Evolutionary conservation across 2,888 invertebrate genomes (phyloP), one percentile per base, ranked within the genome.

Genomic region (Myopa testacea): DNA sequence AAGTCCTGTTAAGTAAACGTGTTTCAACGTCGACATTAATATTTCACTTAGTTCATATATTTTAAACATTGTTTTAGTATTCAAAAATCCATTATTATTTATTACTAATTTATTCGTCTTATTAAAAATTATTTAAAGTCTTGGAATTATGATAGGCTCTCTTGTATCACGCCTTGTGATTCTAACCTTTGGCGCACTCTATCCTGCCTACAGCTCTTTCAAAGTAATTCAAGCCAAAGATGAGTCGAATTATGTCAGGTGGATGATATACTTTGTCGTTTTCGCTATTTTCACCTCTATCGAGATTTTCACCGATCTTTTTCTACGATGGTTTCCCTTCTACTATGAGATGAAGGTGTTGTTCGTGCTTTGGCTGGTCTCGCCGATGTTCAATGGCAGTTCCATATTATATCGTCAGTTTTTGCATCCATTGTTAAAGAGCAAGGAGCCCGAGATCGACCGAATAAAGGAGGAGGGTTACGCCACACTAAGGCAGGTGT

Each of bases 221-320:
- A 98, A 98, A 91, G 98, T 97, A 85, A 96, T 98, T 81, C 94
- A 96, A 89, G 96, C 97, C 89, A 98, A 98, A 92, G 96, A 98
- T 90, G 95, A 96, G 81, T 96, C 96, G 88, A 97, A 97, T 94
- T 98, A 98, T 91, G 98, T 98, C 90, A 97, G 97, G 94, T 98
- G 98, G 98, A 97, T 98, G 96, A 98, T 98, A 97, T 98, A 98
- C 91, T 98, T 98, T 98, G 98, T 98, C 86, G 97, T 98, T 62
- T 98, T 98, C 90, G 97, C 98, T 45, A 92, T 98, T 80, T 98
- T 97, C 91, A 95, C 95, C 6, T 94, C 94, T 87, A 93, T 94
- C 81, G 98, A 98, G 91, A 96, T 96, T 19, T 94, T 98, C 89
- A 95, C 97, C 78, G 97, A 97, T 88, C 93, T 97, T 81, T 94